Percentiles rank a stretch among this genome's conserved stretches.
phyloP scores from a whole-genome alignment of 2,113 vertebrate genomes.

The Sigmodon hispidus region DNA sequence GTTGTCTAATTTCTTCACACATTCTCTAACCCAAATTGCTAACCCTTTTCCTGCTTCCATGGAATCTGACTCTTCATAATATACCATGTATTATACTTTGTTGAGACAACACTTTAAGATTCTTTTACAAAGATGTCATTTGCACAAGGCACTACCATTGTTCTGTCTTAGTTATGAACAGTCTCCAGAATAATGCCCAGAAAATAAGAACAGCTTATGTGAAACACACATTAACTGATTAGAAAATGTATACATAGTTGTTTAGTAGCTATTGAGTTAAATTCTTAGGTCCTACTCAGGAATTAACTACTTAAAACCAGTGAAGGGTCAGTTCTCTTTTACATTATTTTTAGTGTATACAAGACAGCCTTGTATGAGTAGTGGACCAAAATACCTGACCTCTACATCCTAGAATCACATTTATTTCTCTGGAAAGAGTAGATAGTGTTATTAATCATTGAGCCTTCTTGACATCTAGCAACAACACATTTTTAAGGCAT shows the following conservation, averaged over 20 bases:
- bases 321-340: background rate
- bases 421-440: background rate
- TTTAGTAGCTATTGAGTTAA: background rate
- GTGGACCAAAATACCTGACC: background rate
- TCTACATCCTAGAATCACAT: background rate
- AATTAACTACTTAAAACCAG: background rate
- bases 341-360: background rate
- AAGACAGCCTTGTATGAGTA: background rate
- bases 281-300: background rate
- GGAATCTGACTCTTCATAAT: background rate
- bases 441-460: background rate
- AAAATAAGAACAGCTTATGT: background rate
- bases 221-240: background rate
- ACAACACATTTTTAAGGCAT: background rate
- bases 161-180: background rate
- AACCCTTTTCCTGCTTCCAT: background rate
- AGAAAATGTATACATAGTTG: background rate
- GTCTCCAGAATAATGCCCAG: background rate
- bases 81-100: background rate
- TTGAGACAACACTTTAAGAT: background rate
- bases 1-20: background rate
- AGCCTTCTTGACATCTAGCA: background rate
- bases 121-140: background rate
- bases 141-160: background rate
- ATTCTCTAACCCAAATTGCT: background rate